phyloP scores from a whole-genome alignment of 1,140 invertebrate species.

The Drosophila busckii region DNA sequence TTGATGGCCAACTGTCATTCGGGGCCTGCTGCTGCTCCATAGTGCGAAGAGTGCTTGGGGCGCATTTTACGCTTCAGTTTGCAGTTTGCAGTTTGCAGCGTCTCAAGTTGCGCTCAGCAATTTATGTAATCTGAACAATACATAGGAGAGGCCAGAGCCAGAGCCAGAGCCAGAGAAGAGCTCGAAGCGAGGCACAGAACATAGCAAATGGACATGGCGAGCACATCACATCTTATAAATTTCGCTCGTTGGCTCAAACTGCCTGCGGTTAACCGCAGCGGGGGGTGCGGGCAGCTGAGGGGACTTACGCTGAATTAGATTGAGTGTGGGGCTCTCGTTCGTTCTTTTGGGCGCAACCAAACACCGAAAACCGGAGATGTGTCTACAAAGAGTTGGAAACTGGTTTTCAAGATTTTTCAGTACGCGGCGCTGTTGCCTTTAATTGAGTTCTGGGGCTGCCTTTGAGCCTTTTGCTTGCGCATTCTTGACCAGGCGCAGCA shows the following conservation, averaged over 20 bases:
- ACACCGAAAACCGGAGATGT: slow-evolving; percentile 21
- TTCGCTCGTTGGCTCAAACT: slow-evolving; percentile 57
- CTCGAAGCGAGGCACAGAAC: background rate
- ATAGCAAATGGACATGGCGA: slow-evolving; percentile 20
- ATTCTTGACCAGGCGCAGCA: slow-evolving; percentile 9
- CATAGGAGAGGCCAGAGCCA: slow-evolving; percentile 21
- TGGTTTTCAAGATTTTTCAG: too few species aligned
- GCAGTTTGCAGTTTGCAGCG: slow-evolving; percentile 20
- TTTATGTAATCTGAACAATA: slow-evolving; percentile 71
- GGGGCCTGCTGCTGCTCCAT: background rate
- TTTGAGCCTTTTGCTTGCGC: too few species aligned
- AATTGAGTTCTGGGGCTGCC: slow-evolving; percentile 27
- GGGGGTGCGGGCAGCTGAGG: too few species aligned
- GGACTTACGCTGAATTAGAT: too few species aligned
- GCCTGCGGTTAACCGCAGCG: slow-evolving; percentile 72
- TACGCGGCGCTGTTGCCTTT: too few species aligned
- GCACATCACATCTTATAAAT: slow-evolving; percentile 77
- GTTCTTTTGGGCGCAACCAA: background rate
- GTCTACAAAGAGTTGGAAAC: slow-evolving; percentile 35
- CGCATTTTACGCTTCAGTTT: slow-evolving; percentile 33
- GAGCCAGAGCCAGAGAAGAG: background rate
- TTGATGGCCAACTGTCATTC: slow-evolving; percentile 41
- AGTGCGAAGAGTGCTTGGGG: slow-evolving; percentile 3
- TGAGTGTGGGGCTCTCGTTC: slow-evolving; percentile 6
- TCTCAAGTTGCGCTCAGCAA: slow-evolving; percentile 60